Base-by-base conservation (phyloP, 2,113 vertebrate genomes). In the Lampris megalopsis region DNA sequence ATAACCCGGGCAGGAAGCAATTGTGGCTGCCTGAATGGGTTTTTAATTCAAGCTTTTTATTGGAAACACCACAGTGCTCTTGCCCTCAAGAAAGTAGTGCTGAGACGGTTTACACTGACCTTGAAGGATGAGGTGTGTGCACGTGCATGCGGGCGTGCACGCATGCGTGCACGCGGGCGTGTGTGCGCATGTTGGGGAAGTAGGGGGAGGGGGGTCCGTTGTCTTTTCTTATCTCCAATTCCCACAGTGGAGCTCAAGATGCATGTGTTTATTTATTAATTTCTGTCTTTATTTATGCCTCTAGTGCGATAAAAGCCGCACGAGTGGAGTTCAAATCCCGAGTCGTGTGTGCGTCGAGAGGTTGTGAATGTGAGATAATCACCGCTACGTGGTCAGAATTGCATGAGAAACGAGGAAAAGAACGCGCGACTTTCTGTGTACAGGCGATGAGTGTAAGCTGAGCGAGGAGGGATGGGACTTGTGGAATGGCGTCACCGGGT, bases 31-130 rank as follows among this genome's bases (percentile, higher is more conserved):
- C 73, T 63, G 80, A 85, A 88, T 85, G 81, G 78, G 4, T 77
- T 87, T 90, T 90, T 88, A 90, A 92, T 87, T 87, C 72, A 66
- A 61, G 76, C 83, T 80, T 48, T 77, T 85, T 84, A 88, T 82
- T 87, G 86, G 86, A 84, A 65, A 63, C 68, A 77, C 58, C 72
- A 63, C 56, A 36, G 76, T 13, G 65, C 57, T 57, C 37, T 70
- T 69, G 81, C 78, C 84, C 82, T 85, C 59, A 57, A 80, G 82
- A 77, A 80, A 82, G 60, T 35, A 78, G 6, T 1, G 2, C 65
- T 79, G 71, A 67, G 69, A 54, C 72, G 57, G 60, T 57, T 74
- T n/a, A 68, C 64, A 53, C 10, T 84, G 85, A 92, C 86, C 91
- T 88, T 86, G 83, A 24, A 24, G 24, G 24, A 24, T 24, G 24